Conservation (phyloP, 2,888 invertebrate genomes). For the Zele albiditarsus region DNA sequence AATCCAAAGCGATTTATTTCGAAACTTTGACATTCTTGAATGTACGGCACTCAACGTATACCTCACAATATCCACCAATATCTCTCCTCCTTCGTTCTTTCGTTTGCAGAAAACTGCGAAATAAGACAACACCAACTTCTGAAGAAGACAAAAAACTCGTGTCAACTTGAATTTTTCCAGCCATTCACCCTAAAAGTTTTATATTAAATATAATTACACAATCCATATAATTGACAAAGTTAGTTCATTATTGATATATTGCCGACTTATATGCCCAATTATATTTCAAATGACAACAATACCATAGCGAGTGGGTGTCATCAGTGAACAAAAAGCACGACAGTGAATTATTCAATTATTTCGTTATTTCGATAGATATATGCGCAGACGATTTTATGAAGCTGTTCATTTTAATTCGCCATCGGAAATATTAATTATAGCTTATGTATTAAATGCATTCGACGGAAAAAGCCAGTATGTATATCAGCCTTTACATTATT, state of each 20-base stretch:
- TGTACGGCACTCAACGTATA: slow-evolving; percentile 25
- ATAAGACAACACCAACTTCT: background rate
- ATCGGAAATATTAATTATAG: slow-evolving; percentile 1
- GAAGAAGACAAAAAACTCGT: background rate
- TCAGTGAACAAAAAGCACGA: background rate
- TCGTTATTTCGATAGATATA: background rate
- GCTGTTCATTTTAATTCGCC: background rate
- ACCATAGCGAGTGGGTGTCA: background rate
- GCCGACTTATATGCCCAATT: background rate
- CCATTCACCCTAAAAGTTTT: background rate
- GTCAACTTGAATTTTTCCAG: background rate
- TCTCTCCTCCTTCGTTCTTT: background rate
- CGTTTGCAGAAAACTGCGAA: background rate
- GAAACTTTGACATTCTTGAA: slow-evolving; percentile 55
- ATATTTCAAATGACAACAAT: background rate
- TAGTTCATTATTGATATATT: background rate
- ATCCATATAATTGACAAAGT: background rate
- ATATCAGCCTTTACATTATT: background rate
- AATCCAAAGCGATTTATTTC: slow-evolving; percentile 58
- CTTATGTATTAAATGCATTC: background rate
- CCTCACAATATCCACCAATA: slow-evolving; percentile 11
- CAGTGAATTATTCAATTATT: background rate
- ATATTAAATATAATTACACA: background rate
- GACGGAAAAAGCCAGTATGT: background rate
- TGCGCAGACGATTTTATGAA: background rate